A percentile compares a stretch with the other conserved stretches of the same genome.
phyloP scores from a whole-genome alignment of 2,113 vertebrate species.

The Dipodomys spectabilis region DNA sequence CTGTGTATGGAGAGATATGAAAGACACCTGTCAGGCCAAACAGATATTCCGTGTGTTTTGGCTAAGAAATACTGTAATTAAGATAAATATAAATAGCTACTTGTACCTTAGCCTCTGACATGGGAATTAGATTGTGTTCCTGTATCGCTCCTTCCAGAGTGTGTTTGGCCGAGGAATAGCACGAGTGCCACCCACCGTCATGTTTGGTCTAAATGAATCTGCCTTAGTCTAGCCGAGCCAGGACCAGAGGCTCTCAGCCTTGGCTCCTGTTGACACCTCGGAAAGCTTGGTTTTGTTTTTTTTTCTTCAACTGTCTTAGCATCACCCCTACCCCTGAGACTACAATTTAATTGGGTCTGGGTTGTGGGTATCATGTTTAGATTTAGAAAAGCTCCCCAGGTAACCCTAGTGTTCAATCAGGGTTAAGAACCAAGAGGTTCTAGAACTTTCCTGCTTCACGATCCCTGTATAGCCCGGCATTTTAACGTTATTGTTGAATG shows the following conservation, averaged over 20 bases:
- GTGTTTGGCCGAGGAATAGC: background rate
- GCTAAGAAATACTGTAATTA: background rate
- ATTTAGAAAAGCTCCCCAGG: background rate
- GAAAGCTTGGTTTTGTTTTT: background rate
- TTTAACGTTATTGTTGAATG: too few species aligned
- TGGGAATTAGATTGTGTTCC: background rate
- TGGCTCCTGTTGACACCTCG: background rate
- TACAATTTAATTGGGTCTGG: background rate
- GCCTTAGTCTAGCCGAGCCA: background rate
- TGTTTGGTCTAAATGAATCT: background rate
- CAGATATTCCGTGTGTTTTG: background rate
- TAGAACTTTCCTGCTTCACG: too few species aligned
- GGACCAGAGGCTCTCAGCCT: background rate
- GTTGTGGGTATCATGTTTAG: background rate
- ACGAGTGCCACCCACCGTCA: background rate
- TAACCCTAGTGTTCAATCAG: background rate
- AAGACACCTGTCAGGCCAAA: background rate
- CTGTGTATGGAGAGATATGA: slow-evolving; percentile 7
- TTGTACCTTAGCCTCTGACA: background rate
- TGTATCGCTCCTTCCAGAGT: background rate
- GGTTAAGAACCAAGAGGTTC: background rate
- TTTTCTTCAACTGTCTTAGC: too few species aligned
- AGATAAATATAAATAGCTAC: slow-evolving; percentile 30
- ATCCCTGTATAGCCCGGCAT: too few species aligned
- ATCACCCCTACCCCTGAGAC: background rate